Evolutionary conservation across 2,113 vertebrate species (phyloP), one percentile per base, ranked within the genome.

Genomic region (Sisor rabdophorus): DNA sequence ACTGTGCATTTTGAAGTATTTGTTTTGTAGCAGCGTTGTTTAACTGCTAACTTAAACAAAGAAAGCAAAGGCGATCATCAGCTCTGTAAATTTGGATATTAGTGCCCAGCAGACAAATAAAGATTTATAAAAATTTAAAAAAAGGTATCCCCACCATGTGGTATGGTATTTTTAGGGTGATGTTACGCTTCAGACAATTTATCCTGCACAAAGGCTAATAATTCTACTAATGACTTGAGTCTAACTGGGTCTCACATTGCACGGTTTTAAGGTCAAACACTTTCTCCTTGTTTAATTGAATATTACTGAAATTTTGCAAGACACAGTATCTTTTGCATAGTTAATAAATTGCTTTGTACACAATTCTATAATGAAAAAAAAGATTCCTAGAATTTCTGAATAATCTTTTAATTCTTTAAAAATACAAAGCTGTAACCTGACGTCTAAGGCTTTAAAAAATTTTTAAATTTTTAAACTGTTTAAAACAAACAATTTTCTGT

Each of bases 331-430:
- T 63, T 10, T 32, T 20, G 17, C 11, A 10, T 20, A 32, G 9
- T 61, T 12, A 10, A 36, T 13, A 20, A 11, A 4, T n/a, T 64
- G 13, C 30, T 60, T 32, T 60, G 15, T n/a, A 64, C 60, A 61
- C 59, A 20, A 20, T 32, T 19, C 16, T 36, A 32, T 61, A 32
- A 61, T 1, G 58, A 15, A 61, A 30, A 64, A 64, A 44, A 1
- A 17, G 12, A 56, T 30, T 5, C 2, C 5, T 15, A 22, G 1
- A 20, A 64, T 32, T 44, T 15, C n/a, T 48, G 7, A 67, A 26
- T 60, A 73, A 71, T 74, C 10, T 77, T 56, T 64, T 69, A 56
- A 15, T 82, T 64, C 72, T 50, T 69, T 75, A 74, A 77, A 78
- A 47, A 30, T 78, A 71, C 76, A 70, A 68, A 61, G 26, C 26